These are phyloP conservation scores for Polypterus bichir DNA, from an alignment of 2,113 vertebrate genomes.

Conservation along the genomic window DNA sequence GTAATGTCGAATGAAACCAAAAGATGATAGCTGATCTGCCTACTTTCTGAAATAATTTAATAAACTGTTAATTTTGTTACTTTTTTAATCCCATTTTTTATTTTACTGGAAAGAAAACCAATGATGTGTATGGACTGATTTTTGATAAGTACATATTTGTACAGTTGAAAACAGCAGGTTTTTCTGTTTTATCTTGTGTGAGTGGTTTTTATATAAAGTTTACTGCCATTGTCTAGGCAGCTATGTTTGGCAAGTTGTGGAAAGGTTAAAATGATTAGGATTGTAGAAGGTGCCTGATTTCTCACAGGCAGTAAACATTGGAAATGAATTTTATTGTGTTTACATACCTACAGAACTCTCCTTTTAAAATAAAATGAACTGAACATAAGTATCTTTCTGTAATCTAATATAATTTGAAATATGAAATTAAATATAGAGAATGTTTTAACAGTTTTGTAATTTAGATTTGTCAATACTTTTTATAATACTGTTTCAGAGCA, in stretches of 20 bases:
- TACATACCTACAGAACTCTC: slow-evolving; percentile 84
- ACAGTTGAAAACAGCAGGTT: no score
- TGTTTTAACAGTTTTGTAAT: slow-evolving; percentile 89
- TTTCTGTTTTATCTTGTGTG: no score
- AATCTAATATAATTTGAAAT: slow-evolving; percentile 89
- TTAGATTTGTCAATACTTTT: slow-evolving; percentile 63
- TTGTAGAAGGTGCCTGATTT: slow-evolving; percentile 66
- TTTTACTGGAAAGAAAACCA: no score
- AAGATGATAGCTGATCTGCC: no score
- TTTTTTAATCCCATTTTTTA: no score
- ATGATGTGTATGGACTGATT: no score
- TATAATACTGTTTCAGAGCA: not conserved
- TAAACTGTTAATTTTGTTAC: no score
- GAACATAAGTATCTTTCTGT: slow-evolving; percentile 87
- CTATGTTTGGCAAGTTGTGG: slow-evolving; percentile 58
- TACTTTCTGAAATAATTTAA: no score
- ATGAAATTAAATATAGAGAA: slow-evolving; percentile 97
- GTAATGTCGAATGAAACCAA: no score
- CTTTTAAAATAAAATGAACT: slow-evolving; percentile 76
- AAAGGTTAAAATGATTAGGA: slow-evolving; percentile 55
- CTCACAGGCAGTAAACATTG: slow-evolving; percentile 62
- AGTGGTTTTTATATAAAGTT: slow-evolving; percentile 36
- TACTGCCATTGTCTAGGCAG: slow-evolving; percentile 69
- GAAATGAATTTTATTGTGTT: slow-evolving; percentile 74
- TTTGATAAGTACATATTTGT: no score